Base-by-base conservation (phyloP, 2,113 vertebrate genomes). In the Hipposideros armiger region DNA sequence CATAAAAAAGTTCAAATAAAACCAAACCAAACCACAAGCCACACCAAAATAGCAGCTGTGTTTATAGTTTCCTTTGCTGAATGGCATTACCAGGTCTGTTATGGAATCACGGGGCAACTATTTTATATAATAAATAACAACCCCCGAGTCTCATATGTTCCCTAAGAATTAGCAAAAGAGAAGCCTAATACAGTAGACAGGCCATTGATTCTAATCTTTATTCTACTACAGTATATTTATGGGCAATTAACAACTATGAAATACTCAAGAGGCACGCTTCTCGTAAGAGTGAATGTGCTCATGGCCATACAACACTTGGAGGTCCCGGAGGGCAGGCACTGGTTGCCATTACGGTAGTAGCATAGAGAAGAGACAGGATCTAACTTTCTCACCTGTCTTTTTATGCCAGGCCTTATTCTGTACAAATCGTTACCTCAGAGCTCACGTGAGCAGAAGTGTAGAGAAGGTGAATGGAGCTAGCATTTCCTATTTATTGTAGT, bases 41-140 rank as follows among this genome's bases (percentile, higher is more conserved):
- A 96, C 56, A 92, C 83, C 88, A 97, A 94, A 97, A 97, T 14
- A 97, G 87, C 96, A 98, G 92, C 92, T 98, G 93, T 97, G 90
- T 95, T 96, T 97, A 90, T 10, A 32, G 87, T 92, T 87, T 90
- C 77, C 83, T 92, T 93, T 96, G 88, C 47, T 90, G 72, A 92
- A 92, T 78, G 72, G 78, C 5, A 17, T 56, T 87, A 88, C 74
- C 24, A 87, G 70, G 47, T 94, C 86, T 85, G 42, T 81, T 82
- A 95, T 6, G 70, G 66, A 84, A 94, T 74, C 19, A 58, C 4
- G 42, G 13, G 17, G 67, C 30, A 90, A 42, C 40, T 95, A 92
- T 30, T 96, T 91, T 85, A 87, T 60, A 73, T 62, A 92, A 87
- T 66, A 90, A 95, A 86, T 89, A 87, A 83, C 47, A 77, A 77